phyloP scores from a whole-genome alignment of 2,797 vertebrate species.

The Coendou prehensilis region DNA sequence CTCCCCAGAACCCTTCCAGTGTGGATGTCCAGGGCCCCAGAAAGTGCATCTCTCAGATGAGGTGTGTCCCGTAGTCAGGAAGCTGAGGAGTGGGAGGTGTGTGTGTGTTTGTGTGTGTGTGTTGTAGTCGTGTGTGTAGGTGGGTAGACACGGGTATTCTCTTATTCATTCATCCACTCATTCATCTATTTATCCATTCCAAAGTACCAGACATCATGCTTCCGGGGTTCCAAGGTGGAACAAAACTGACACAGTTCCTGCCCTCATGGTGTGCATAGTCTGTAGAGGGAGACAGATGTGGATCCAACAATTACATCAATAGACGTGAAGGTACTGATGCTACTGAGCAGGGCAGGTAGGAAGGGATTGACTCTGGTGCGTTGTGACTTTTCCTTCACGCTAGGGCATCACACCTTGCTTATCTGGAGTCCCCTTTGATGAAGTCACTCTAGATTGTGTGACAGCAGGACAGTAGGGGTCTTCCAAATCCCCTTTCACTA shows the following conservation, averaged over 20 bases:
- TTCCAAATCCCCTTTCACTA: neutral
- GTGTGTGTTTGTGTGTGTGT: neutral
- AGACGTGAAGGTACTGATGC: neutral
- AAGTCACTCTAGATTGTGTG: neutral
- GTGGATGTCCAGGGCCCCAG: neutral
- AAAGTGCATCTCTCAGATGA: neutral
- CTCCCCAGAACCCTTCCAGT: neutral
- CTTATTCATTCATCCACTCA: neutral
- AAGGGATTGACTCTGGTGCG: neutral
- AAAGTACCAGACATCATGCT: neutral
- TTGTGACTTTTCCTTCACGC: neutral
- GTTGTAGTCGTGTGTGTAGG: neutral
- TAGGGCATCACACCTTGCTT: neutral
- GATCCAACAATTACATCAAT: neutral
- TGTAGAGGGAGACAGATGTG: neutral
- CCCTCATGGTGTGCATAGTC: neutral
- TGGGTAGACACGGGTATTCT: neutral
- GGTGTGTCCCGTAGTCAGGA: neutral
- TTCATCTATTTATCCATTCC: neutral
- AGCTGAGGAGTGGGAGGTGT: neutral
- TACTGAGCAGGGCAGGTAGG: accelerated
- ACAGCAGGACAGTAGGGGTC: neutral
- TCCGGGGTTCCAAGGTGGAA: neutral
- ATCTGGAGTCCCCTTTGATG: neutral
- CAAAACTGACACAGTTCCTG: neutral